Evolutionary conservation across 2,797 vertebrate species (phyloP).

Genomic region (Antrozous pallidus): DNA sequence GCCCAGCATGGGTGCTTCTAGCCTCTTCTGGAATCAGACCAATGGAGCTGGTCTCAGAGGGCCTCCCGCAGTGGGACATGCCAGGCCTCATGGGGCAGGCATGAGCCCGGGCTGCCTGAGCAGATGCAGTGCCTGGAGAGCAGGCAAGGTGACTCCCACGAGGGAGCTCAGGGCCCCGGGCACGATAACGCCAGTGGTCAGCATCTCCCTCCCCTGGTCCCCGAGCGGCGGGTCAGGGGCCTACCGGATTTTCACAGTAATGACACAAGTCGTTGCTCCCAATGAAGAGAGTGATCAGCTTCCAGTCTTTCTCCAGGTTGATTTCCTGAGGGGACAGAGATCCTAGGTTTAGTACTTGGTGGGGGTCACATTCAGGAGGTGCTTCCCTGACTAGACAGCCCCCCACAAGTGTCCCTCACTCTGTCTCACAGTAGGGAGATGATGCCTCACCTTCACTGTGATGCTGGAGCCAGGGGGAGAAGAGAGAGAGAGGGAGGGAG

Average conservation of each 20-base stretch:
- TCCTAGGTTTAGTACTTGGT: background rate
- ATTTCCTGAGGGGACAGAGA: slow-evolving; percentile 84
- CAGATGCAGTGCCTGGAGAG: background rate
- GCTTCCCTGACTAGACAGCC: too few relatives aligned
- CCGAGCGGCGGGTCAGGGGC: background rate
- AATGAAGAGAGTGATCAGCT: slow-evolving; percentile 93
- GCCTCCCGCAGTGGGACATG: background rate
- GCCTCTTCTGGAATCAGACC: background rate
- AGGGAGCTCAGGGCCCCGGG: background rate
- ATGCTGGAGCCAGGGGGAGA: background rate
- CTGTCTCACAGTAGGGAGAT: background rate
- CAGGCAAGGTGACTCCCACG: accelerated
- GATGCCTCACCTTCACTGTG: background rate
- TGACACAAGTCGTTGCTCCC: slow-evolving; percentile 93
- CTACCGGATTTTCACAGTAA: slow-evolving; percentile 91
- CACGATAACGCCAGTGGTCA: background rate
- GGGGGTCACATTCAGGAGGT: background rate
- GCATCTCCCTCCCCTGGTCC: background rate
- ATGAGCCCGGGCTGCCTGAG: background rate
- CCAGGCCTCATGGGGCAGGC: background rate
- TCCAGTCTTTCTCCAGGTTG: slow-evolving; percentile 93
- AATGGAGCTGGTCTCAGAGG: background rate
- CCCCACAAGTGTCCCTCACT: background rate
- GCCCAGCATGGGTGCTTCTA: background rate
- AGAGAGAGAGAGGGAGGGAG: too few relatives aligned